Percentiles rank a stretch among this genome's conserved stretches.
phyloP scores from a whole-genome alignment of 2,888 invertebrate genomes.

The Pachycephus smyrnensis region DNA sequence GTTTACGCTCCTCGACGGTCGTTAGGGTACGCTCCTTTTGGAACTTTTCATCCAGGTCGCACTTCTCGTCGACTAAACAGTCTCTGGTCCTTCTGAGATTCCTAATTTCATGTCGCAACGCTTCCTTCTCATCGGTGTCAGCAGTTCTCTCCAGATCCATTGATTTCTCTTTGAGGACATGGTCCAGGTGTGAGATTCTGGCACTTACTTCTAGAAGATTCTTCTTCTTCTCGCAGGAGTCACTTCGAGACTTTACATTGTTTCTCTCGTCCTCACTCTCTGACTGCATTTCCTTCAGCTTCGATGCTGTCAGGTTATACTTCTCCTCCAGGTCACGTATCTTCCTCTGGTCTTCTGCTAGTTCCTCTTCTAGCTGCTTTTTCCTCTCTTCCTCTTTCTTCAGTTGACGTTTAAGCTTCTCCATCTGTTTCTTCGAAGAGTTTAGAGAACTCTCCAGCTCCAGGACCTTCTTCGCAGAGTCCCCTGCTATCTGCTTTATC shows the following conservation, averaged over 20 bases:
- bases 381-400: conserved; percentile 81
- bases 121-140: conserved; percentile 69
- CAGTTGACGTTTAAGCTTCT: conserved; percentile 79
- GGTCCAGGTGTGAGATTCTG: conserved; percentile 77
- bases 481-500: conserved; percentile 72
- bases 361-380: conserved; percentile 76
- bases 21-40: conserved; percentile 81
- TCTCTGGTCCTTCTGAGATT: conserved; percentile 84
- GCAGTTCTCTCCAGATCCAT: conserved; percentile 75
- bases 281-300: conserved; percentile 64
- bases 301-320: conserved; percentile 66
- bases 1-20: conserved; percentile 80
- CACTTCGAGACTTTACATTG: conserved; percentile 62
- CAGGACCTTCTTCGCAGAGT: conserved; percentile 76
- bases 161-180: conserved; percentile 78
- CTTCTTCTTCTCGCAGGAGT: conserved; percentile 71
- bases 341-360: conserved; percentile 70
- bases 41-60: conserved; percentile 79
- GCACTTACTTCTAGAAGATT: conserved; percentile 75
- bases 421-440: conserved; percentile 81
- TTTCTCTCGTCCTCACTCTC: conserved; percentile 71
- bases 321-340: conserved; percentile 68
- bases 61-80: conserved; percentile 80
- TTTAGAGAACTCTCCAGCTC: conserved; percentile 80
- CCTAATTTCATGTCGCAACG: conserved; percentile 81